A percentile compares a stretch with the other conserved stretches of the same genome.
These are phyloP conservation scores for Drosophila tanythrix DNA, from an alignment of 2,888 invertebrate species.

Conservation along the genomic window DNA sequence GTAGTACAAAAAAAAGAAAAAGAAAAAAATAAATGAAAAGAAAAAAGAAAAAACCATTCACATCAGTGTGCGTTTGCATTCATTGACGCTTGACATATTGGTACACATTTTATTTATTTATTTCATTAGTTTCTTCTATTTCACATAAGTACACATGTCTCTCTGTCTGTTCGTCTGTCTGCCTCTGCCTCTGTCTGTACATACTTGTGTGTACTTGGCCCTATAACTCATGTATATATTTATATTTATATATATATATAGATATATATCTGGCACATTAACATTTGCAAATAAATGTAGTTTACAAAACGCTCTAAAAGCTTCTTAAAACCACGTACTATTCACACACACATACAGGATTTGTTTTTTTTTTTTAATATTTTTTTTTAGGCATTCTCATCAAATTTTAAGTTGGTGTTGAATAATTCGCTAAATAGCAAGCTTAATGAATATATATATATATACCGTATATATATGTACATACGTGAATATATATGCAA, in stretches of 20 bases:
- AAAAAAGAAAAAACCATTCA: constrained; percentile 51
- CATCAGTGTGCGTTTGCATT: constrained; percentile 75
- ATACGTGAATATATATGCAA: background rate
- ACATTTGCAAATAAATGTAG: background rate
- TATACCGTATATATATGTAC: background rate
- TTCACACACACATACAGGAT: constrained; percentile 10
- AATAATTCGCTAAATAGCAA: constrained; percentile 15
- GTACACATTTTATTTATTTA: constrained; percentile 75
- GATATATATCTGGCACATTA: background rate
- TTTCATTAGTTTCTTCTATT: constrained; percentile 21
- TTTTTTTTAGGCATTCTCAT: constrained; percentile 10
- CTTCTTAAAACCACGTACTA: constrained; percentile 5
- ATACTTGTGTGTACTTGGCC: background rate
- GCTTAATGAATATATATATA: constrained; percentile 5
- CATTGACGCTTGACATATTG: constrained; percentile 78
- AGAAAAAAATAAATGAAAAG: constrained; percentile 42
- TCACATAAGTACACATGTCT: constrained; percentile 8
- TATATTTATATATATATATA: background rate
- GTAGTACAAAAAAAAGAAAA: constrained; percentile 58
- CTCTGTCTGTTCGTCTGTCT: background rate
- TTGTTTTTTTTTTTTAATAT: background rate
- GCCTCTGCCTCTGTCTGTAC: background rate
- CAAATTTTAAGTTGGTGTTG: constrained; percentile 34
- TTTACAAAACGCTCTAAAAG: background rate
- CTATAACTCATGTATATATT: background rate